A percentile compares a stretch with the other conserved stretches of the same genome.
These are phyloP conservation scores for Eolophus roseicapilla DNA, from an alignment of 2,113 vertebrate species.

Conservation along the genomic window DNA sequence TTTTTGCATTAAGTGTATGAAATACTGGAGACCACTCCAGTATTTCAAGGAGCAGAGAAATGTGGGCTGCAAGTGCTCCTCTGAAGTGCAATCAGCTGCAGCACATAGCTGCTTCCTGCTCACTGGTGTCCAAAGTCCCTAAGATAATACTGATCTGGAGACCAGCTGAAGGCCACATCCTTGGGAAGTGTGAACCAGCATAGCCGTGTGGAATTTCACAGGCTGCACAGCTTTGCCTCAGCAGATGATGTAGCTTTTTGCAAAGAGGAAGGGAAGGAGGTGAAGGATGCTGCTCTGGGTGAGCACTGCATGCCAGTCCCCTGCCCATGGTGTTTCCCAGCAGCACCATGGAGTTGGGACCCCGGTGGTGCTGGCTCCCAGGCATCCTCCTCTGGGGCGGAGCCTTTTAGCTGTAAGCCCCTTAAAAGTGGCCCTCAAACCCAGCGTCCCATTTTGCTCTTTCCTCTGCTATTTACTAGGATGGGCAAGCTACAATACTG, in stretches of 20 bases:
- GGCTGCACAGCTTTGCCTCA: not conserved
- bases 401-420: not conserved
- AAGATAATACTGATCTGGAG: not conserved
- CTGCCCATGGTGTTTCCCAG: accelerated
- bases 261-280: not conserved
- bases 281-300: not conserved
- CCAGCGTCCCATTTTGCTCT: not conserved
- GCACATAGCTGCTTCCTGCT: not conserved
- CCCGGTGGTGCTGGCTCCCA: not conserved
- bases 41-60: not conserved
- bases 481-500: accelerated
- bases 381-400: accelerated
- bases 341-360: not conserved
- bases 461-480: not conserved
- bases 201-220: not conserved
- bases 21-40: not conserved
- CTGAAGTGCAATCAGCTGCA: not conserved
- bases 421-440: not conserved
- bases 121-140: not conserved
- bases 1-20: not conserved
- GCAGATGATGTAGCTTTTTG: not conserved
- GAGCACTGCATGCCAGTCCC: not conserved
- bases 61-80: not conserved
- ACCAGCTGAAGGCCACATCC: not conserved
- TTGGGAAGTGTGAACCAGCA: not conserved